Base-by-base conservation (phyloP, 2,888 invertebrate genomes). In the Drosophila meridiana region DNA sequence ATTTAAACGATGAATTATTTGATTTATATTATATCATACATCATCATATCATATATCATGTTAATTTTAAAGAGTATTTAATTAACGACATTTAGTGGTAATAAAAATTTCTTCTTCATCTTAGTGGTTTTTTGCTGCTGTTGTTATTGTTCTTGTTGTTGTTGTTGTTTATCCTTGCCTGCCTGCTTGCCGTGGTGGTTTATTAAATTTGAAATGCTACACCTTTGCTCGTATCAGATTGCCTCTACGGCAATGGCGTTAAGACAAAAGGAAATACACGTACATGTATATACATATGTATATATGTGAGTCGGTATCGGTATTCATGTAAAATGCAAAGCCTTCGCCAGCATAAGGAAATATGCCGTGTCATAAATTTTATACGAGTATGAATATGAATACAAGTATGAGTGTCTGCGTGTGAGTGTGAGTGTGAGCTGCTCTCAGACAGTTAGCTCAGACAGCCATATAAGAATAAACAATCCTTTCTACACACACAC, bases 191-290 rank as follows among this genome's bases (percentile, higher is more conserved):
- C 66, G 74, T 58, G 69, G 75, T 76, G 74, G 81, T 81, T 86
- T 86, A 86, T 86, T 86, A 86, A 87, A 86, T 86, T 85, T 87
- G 87, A 86, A 83, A 86, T 85, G 85, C 87, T 86, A 87, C 85
- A 87, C 85, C 85, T 86, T 85, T 65, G 69, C 52, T 67, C 81
- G 63, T 86, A 86, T 86, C 85, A 83, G 87, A 87, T 86, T 85
- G 83, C 87, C 56, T 48, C 47, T 47, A 47, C 47, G 73, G 61
- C 67, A 71, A 72, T 69, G 68, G 73, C 74, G 85, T 75, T 84
- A 86, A 84, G 87, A 85, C 85, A 85, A 85, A 83, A 76, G 83
- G 82, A 76, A 74, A 64, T 63, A 7, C 14, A n/a, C 14, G 38
- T 20, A 26, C 14, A n/a, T 20, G 38, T 20, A 26, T 6, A 30